Conservation (phyloP, 2,113 vertebrate genomes). For the Columbina picui region DNA sequence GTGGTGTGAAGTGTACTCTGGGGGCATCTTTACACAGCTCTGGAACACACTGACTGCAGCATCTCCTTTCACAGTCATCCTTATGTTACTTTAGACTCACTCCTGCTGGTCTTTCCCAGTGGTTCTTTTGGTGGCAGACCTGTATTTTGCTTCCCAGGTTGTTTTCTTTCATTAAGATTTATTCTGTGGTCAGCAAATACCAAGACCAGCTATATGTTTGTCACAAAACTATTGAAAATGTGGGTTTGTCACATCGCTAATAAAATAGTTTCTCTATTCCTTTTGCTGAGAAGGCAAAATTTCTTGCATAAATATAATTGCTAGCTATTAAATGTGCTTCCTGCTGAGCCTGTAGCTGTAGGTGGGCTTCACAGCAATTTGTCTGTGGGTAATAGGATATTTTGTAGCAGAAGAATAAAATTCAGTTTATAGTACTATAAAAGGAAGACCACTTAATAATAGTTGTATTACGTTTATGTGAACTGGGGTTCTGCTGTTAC, state of each 20-base stretch:
- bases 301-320: conserved; percentile 51
- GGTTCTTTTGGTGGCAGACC: background rate
- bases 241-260: conserved; percentile 43
- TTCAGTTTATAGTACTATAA: conserved; percentile 14
- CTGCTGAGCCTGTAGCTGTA: conserved; percentile 57
- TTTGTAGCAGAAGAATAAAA: conserved; percentile 54
- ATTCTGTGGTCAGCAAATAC: conserved; percentile 37
- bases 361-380: conserved; percentile 67
- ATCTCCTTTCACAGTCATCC: background rate
- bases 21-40: background rate
- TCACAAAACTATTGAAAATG: conserved; percentile 27
- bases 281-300: conserved; percentile 57
- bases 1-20: background rate
- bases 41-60: background rate
- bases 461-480: background rate
- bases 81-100: background rate
- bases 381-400: conserved; percentile 62
- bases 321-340: conserved; percentile 55
- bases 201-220: conserved; percentile 27
- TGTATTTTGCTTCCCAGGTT: background rate
- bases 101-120: conserved; percentile 7
- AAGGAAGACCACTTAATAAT: conserved; percentile 50
- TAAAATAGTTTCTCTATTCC: conserved; percentile 28
- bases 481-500: background rate
- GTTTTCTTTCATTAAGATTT: background rate